A percentile compares a stretch with the other conserved stretches of the same genome.
Evolutionary conservation across 35 echinoderm and acorn worm species (phyloP).

Genomic region (Lytechinus variegatus): DNA sequence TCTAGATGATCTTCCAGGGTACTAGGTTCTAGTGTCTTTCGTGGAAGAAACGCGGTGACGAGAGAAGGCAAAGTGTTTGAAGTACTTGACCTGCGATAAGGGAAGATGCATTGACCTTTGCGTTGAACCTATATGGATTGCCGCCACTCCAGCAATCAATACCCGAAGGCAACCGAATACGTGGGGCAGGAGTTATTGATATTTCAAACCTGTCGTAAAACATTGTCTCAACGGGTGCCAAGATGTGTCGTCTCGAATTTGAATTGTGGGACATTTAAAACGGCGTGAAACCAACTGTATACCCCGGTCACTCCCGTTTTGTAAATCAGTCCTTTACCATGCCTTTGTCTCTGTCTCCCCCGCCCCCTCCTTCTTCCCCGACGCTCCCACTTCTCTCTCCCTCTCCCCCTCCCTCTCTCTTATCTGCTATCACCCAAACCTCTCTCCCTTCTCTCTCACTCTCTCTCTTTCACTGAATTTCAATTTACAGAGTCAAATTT

Average conservation of each 20-base stretch:
- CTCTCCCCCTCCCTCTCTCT: background rate
- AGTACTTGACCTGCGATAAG: background rate
- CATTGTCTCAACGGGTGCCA: background rate
- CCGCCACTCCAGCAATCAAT: background rate
- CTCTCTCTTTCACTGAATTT: too few species aligned
- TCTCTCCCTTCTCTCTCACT: background rate
- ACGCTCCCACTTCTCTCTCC: background rate
- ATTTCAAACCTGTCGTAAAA: background rate
- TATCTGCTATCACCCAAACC: background rate
- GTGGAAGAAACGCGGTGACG: too few species aligned
- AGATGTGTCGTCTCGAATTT: background rate
- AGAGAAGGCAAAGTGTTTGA: background rate
- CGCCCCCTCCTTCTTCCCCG: too few species aligned
- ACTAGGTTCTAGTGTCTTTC: too few species aligned
- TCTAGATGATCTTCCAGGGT: too few species aligned
- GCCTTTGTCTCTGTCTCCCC: too few species aligned
- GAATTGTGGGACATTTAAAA: background rate
- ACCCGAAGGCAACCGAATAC: background rate
- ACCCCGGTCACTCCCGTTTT: background rate
- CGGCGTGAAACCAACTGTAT: background rate
- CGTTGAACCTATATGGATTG: background rate
- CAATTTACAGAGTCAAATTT: too few species aligned
- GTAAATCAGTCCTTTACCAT: background rate
- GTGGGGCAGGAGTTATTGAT: too few species aligned
- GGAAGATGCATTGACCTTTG: background rate